Evolutionary conservation across 2,797 vertebrate genomes (phyloP).

Genomic region (Kryptolebias ocellatus): DNA sequence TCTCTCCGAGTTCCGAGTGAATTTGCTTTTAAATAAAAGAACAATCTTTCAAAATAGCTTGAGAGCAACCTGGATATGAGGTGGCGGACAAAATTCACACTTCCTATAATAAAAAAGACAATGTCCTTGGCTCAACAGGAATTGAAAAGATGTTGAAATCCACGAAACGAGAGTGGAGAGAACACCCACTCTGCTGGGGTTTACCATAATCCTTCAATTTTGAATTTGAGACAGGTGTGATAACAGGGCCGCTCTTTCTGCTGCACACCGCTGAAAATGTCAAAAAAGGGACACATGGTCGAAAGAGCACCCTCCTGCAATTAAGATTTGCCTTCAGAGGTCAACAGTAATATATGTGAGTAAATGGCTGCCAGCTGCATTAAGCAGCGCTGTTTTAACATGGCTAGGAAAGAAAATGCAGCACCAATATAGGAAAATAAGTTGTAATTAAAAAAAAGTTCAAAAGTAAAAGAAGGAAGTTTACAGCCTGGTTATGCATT

Average conservation of each 20-base stretch:
- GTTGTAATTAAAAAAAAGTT: conserved; percentile 39
- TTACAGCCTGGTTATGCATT: conserved; percentile 17
- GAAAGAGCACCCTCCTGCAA: conserved; percentile 65
- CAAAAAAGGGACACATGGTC: conserved; percentile 49
- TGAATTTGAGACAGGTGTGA: conserved; percentile 52
- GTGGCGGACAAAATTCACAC: conserved; percentile 9
- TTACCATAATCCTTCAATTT: conserved; percentile 74
- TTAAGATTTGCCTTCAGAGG: conserved; percentile 63
- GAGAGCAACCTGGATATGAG: not conserved
- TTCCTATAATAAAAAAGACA: conserved; percentile 27
- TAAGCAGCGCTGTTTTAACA: conserved; percentile 7
- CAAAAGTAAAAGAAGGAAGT: conserved; percentile 13
- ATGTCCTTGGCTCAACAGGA: conserved; percentile 12
- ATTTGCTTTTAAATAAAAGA: conserved; percentile 24
- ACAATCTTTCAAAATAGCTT: conserved; percentile 1
- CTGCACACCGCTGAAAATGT: conserved; percentile 45
- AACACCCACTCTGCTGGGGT: conserved; percentile 48
- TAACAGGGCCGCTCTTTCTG: conserved; percentile 54
- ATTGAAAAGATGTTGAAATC: conserved; percentile 42
- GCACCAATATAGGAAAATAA: conserved; percentile 57
- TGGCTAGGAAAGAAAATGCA: conserved; percentile 35
- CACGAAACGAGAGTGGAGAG: conserved; percentile 39
- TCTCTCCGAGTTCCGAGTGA: conserved; percentile 12
- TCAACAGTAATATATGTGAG: conserved; percentile 58
- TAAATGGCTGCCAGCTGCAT: conserved; percentile 2